Evolutionary conservation across 2,888 invertebrate genomes (phyloP), one percentile per base, ranked within the genome.

Genomic region (Tetheella fluctuosa): DNA sequence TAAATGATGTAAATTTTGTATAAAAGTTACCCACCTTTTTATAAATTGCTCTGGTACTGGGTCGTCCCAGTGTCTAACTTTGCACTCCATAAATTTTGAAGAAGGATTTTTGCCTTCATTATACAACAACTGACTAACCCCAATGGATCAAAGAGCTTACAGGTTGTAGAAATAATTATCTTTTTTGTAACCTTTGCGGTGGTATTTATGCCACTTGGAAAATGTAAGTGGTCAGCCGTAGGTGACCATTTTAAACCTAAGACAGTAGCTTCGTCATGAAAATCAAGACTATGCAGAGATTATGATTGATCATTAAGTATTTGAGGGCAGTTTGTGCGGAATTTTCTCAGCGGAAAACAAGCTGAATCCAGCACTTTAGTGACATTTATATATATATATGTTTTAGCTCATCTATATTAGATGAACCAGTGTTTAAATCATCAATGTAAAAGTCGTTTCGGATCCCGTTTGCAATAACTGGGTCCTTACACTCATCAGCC

Each of bases 121-220:
- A 57, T 67, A 34, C 63, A 65, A 1, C 67, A 58, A 48, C 57
- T 56, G 5, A 70, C n/a, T 12, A 73, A 20, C 1, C 71, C 73
- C 5, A 72, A 48, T n/a, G 71, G 70, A 23, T 73, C 71, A 57
- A 71, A 75, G 7, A 71, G 57, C 52, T 65, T 71, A 58, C 58
- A 65, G 2, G 69, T 59, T 0, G 58, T 67, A 12, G 71, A 70
- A 5, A 74, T 54, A 37, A 72, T 69, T 5, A 20, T 55, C 52
- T 69, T 34, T 54, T 68, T 70, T 2, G 70, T 68, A 6, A 64
- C 20, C 6, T 28, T 48, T 17, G 55, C 6, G 6, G 5, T 28
- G 7, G 28, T 28, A 6, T 28, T 7, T 5, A 28, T 28, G 7
- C 28, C 28, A n/a, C 52, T 58, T 3, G 58, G 23, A 65, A 70